Evolutionary conservation across 2,113 vertebrate species (phyloP).

Genomic region (Dasyornis broadbenti): DNA sequence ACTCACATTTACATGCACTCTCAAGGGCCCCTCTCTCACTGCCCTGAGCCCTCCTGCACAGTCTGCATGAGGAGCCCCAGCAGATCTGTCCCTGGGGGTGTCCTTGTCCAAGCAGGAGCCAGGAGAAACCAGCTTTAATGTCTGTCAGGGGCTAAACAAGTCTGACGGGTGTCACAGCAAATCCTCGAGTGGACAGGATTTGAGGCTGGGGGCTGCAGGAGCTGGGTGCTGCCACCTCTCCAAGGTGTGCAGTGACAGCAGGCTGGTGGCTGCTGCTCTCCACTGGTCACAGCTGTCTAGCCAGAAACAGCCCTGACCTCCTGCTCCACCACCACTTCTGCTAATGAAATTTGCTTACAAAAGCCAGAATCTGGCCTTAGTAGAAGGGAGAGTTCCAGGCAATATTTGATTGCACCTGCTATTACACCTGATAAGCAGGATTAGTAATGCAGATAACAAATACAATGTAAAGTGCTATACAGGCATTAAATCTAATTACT

Average conservation of each 20-base stretch:
- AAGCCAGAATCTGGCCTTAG: not conserved
- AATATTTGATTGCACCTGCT: not conserved
- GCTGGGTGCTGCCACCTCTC: not conserved
- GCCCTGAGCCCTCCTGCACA: fast-evolving
- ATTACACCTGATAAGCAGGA: not conserved
- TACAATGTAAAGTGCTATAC: not conserved
- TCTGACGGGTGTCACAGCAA: not conserved
- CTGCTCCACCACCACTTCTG: not conserved
- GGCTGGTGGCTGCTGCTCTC: not conserved
- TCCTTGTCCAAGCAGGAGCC: not conserved
- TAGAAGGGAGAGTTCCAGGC: not conserved
- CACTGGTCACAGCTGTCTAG: not conserved
- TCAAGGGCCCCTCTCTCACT: fast-evolving
- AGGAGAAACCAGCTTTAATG: fast-evolving
- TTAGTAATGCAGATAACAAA: not conserved
- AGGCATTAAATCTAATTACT: not conserved
- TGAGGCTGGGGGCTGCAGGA: not conserved
- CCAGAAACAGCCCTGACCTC: not conserved
- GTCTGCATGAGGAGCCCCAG: not conserved
- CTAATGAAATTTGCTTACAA: not conserved
- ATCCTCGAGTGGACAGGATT: not conserved
- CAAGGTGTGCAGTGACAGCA: not conserved
- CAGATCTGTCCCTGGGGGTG: not conserved
- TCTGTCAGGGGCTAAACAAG: not conserved
- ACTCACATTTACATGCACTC: not conserved